Evolutionary conservation across 2,797 vertebrate species (phyloP).

Genomic region (Discoglossus pictus): DNA sequence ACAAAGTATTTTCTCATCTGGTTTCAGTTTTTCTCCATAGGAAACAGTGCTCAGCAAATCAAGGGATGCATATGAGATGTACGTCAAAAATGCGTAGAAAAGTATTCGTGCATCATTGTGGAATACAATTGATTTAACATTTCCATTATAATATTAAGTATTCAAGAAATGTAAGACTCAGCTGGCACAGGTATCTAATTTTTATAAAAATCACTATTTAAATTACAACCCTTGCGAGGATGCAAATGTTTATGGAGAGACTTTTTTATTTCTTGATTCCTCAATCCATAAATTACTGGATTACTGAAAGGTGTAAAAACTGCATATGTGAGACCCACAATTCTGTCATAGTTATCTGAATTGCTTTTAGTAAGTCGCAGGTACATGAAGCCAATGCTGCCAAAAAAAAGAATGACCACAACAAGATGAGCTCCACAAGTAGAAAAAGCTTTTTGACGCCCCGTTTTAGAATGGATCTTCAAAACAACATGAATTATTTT

Average conservation of each 20-base stretch:
- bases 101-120: no score
- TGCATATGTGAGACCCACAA: conserved; percentile 52
- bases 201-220: no score
- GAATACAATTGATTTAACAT: no score
- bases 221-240: no score
- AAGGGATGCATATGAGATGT: no score
- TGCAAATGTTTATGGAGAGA: conserved; percentile 43
- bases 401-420: conserved; percentile 68
- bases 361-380: conserved; percentile 59
- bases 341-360: conserved; percentile 56
- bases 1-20: no score
- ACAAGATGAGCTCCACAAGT: conserved; percentile 74
- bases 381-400: conserved; percentile 60
- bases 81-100: no score
- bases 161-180: no score
- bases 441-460: conserved; percentile 68
- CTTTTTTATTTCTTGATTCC: conserved; percentile 62
- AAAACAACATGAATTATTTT: conserved; percentile 63
- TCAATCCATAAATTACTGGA: conserved; percentile 72
- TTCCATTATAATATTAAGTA: no score
- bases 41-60: no score
- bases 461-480: conserved; percentile 57
- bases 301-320: conserved; percentile 73
- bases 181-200: no score
- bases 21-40: no score